These are phyloP conservation scores for Tenebrio molitor DNA, from an alignment of 1,140 invertebrate species.

Conservation along the genomic window DNA sequence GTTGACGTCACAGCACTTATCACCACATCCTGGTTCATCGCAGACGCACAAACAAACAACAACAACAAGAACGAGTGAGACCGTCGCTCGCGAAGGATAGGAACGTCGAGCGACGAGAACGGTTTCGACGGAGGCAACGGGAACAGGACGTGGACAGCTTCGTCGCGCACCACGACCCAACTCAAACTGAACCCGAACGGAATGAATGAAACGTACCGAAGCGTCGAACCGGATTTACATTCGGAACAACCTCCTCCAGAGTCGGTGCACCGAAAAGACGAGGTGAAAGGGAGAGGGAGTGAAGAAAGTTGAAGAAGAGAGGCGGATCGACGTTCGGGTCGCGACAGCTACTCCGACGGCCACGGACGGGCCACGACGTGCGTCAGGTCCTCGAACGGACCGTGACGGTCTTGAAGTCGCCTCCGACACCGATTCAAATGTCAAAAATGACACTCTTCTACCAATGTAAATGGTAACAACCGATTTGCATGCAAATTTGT, in stretches of 20 bases:
- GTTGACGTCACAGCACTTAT: slow-evolving; percentile 35
- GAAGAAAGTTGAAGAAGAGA: slow-evolving; percentile 37
- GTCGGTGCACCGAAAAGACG: slow-evolving; percentile 22
- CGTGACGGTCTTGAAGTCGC: too few species aligned
- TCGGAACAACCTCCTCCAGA: slow-evolving; percentile 28
- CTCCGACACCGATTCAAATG: too few species aligned
- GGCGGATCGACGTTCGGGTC: slow-evolving; percentile 1
- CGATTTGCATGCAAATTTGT: too few species aligned
- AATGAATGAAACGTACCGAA: slow-evolving; percentile 28
- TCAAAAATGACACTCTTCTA: too few species aligned
- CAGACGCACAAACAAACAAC: slow-evolving; percentile 32
- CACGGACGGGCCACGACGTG: too few species aligned
- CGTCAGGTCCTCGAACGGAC: too few species aligned
- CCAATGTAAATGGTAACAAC: too few species aligned
- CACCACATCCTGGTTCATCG: slow-evolving; percentile 46
- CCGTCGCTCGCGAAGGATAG: too few species aligned
- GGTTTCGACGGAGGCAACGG: too few species aligned
- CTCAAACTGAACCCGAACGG: background rate
- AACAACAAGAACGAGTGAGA: slow-evolving; percentile 35
- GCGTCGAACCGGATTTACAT: slow-evolving; percentile 43
- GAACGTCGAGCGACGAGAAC: too few species aligned
- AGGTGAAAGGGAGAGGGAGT: slow-evolving; percentile 43
- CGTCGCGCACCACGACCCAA: too few species aligned
- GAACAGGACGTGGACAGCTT: too few species aligned
- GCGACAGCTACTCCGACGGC: background rate